Conservation (phyloP, 2,113 vertebrate genomes). For the Neogale vison region DNA sequence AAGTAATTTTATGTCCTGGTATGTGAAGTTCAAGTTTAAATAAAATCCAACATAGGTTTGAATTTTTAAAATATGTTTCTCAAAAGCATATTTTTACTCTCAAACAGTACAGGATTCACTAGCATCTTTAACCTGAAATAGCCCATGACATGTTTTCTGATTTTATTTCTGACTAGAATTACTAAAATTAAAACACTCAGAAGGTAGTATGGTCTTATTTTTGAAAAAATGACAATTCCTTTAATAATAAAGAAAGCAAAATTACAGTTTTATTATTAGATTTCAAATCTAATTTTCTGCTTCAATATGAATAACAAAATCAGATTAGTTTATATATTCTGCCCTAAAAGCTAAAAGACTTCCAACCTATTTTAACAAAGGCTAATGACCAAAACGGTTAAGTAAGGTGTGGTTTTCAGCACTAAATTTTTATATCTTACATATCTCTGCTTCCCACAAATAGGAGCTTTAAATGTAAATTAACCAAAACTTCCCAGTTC, state of each 20-base stretch:
- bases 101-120: neutral
- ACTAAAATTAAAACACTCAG: neutral
- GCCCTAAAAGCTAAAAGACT: neutral
- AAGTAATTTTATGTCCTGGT: neutral
- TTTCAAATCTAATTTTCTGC: neutral
- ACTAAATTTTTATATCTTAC: neutral
- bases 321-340: neutral
- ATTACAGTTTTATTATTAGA: constrained; percentile 24
- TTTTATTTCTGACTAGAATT: neutral
- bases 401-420: neutral
- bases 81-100: neutral
- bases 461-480: neutral
- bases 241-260: neutral
- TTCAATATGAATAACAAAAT: neutral
- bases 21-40: neutral
- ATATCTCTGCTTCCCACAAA: neutral
- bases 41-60: neutral
- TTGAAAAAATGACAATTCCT: neutral
- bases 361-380: neutral
- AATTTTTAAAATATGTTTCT: neutral
- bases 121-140: constrained; percentile 20
- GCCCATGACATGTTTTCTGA: neutral
- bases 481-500: neutral
- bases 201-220: neutral
- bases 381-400: neutral